phyloP scores from a whole-genome alignment of 2,888 invertebrate species.

The Rotaria macrura region DNA sequence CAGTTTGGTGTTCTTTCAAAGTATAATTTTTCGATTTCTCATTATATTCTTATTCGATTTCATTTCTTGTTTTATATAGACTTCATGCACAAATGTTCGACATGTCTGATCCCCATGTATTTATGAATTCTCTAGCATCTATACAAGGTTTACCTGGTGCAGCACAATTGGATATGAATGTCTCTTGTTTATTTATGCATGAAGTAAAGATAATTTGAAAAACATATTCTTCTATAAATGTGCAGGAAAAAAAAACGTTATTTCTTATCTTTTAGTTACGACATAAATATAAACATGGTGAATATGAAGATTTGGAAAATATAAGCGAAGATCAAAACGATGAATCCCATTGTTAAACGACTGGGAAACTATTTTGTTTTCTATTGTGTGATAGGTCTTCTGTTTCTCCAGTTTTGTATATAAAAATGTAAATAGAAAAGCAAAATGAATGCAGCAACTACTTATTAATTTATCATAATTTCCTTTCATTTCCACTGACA shows the following conservation, averaged over 20 bases:
- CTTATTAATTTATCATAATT: not conserved
- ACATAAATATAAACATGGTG: constrained; percentile 33
- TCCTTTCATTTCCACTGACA: not conserved
- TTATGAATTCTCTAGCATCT: not conserved
- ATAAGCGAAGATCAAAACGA: constrained; percentile 28
- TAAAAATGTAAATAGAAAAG: not conserved
- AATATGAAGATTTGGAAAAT: constrained; percentile 30
- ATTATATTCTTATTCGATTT: too few species aligned
- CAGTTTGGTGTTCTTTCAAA: constrained; percentile 9
- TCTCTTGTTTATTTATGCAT: constrained; percentile 30
- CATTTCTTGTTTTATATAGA: not conserved
- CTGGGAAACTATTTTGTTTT: not conserved
- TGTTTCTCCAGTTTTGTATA: not conserved
- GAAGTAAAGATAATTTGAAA: constrained; percentile 15
- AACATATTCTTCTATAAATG: not conserved
- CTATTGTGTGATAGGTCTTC: not conserved
- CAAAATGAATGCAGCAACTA: not conserved
- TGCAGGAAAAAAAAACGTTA: not conserved
- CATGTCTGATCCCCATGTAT: not conserved
- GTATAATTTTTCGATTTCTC: not conserved
- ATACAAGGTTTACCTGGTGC: constrained; percentile 24
- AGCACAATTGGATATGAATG: constrained; percentile 32
- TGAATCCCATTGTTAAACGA: not conserved
- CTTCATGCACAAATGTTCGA: constrained; percentile 1
- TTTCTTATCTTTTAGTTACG: constrained; percentile 14